Percentiles rank a stretch among this genome's conserved stretches.
Evolutionary conservation across 2,113 vertebrate species (phyloP).

Genomic region (Natator depressus): DNA sequence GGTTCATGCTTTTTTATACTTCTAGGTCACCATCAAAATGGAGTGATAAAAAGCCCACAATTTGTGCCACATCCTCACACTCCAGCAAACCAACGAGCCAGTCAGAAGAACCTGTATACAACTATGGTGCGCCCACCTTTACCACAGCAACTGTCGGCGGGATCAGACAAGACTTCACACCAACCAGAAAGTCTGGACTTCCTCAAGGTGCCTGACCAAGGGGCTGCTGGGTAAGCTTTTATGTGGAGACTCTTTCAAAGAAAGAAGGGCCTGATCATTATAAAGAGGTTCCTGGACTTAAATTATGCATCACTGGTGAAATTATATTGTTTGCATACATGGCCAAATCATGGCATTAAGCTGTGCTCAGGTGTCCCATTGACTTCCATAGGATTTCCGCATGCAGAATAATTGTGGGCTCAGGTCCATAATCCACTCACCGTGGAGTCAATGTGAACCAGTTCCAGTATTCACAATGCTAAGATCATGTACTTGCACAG

Average conservation of each 20-base stretch:
- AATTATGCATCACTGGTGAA: not conserved
- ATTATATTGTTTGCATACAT: accelerated
- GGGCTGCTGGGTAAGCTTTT: constrained; percentile 94
- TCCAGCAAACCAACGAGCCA: constrained; percentile 71
- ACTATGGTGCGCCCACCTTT: constrained; percentile 81
- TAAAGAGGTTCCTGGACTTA: not conserved
- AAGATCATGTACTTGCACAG: not conserved
- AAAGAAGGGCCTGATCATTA: not conserved
- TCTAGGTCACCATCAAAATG: constrained; percentile 90
- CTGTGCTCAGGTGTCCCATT: not conserved
- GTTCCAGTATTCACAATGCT: not conserved
- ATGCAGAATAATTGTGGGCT: not conserved
- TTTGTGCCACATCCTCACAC: constrained; percentile 75
- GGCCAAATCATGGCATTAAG: not conserved
- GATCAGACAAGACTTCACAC: constrained; percentile 78
- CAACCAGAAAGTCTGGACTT: constrained; percentile 90
- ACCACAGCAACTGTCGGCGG: constrained; percentile 80
- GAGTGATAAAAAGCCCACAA: constrained; percentile 79
- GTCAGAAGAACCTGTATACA: constrained; percentile 77
- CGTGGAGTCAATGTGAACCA: not conserved
- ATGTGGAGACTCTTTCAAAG: not conserved
- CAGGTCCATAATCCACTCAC: not conserved
- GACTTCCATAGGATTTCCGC: not conserved
- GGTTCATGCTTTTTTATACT: not conserved
- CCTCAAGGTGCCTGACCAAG: constrained; percentile 94